These are phyloP conservation scores for Dasyornis broadbenti DNA, from an alignment of 2,113 vertebrate species.

Conservation along the genomic window DNA sequence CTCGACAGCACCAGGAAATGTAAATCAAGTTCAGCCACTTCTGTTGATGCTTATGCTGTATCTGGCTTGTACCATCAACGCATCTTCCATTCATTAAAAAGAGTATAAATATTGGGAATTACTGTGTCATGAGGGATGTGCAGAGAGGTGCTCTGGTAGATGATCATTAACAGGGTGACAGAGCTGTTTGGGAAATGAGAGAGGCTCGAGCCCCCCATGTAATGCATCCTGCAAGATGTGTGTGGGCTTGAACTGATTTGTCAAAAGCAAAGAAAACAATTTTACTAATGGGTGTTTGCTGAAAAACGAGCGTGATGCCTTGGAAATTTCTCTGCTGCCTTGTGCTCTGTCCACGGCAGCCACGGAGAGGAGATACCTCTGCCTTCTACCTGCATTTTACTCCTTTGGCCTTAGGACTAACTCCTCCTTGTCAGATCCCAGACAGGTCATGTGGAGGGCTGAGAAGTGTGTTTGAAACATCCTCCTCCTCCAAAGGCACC, in stretches of 20 bases:
- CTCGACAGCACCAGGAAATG: not conserved
- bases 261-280: not conserved
- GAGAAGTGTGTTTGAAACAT: not conserved
- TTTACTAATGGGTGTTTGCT: not conserved
- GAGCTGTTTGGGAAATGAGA: not conserved
- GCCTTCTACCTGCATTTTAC: not conserved
- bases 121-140: not conserved
- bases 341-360: not conserved
- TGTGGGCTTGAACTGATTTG: not conserved
- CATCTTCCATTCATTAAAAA: not conserved
- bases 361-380: not conserved
- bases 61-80: not conserved
- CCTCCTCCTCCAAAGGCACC: not conserved
- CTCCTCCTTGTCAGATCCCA: not conserved
- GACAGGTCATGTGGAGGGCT: not conserved
- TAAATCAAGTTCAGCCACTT: not conserved
- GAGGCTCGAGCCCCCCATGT: not conserved
- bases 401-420: not conserved
- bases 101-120: slow-evolving; percentile 29
- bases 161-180: not conserved
- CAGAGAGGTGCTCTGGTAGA: not conserved
- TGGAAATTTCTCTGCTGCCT: not conserved
- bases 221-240: not conserved
- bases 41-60: not conserved
- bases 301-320: not conserved